phyloP scores from a whole-genome alignment of 2,113 vertebrate species.

The Apodemus speciosus region DNA sequence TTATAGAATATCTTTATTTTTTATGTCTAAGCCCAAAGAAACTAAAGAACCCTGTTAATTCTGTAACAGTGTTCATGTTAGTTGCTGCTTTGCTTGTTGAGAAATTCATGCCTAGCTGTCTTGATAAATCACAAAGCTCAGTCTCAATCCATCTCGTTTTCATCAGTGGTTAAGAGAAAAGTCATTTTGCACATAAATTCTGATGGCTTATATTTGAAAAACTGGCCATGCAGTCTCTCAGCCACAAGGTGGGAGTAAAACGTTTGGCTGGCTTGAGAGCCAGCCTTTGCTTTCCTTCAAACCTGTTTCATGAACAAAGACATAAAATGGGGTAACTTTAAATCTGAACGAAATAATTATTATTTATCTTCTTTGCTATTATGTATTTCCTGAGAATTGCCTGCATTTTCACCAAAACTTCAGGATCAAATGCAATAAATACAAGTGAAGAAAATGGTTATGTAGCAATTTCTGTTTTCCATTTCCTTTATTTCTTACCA shows the following conservation, averaged over 20 bases:
- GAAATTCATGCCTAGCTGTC: not conserved
- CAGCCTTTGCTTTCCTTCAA: slow-evolving; percentile 16
- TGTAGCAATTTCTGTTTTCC: not conserved
- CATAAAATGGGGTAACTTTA: slow-evolving; percentile 42
- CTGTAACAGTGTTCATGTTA: not conserved
- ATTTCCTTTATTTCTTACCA: slow-evolving; percentile 27
- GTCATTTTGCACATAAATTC: slow-evolving; percentile 7
- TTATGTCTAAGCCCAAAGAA: not conserved
- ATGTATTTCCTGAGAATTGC: not conserved
- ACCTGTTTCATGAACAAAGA: slow-evolving; percentile 71
- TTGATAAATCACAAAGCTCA: not conserved
- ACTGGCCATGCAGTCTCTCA: slow-evolving; percentile 46
- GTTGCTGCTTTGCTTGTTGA: not conserved
- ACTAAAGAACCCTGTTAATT: not conserved
- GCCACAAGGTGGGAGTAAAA: slow-evolving; percentile 82
- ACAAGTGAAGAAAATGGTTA: not conserved
- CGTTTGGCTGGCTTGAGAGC: slow-evolving; percentile 62
- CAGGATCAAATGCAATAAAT: slow-evolving; percentile 46
- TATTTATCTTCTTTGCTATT: slow-evolving; percentile 57
- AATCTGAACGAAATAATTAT: slow-evolving; percentile 49
- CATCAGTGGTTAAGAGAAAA: slow-evolving; percentile 20
- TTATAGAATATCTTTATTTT: not conserved
- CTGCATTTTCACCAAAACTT: slow-evolving; percentile 49
- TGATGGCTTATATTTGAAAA: not conserved
- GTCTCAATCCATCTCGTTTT: slow-evolving; percentile 36